Conservation (phyloP, 2,888 invertebrate species). For the Gerosis bhagava region DNA sequence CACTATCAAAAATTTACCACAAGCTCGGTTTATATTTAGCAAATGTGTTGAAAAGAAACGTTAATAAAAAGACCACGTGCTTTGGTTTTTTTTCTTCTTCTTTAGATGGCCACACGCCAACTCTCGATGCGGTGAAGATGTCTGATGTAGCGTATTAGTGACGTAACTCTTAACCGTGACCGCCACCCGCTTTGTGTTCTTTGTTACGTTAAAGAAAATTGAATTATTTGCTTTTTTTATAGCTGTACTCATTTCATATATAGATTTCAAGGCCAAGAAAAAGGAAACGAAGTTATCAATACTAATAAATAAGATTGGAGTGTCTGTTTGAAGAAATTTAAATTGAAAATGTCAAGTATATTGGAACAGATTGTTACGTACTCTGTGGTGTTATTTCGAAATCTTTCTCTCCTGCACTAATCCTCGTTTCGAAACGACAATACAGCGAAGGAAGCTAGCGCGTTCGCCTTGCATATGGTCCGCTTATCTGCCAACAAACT, state of each 20-base stretch:
- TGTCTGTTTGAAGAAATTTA: too few species aligned
- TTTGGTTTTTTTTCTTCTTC: slow-evolving; percentile 13
- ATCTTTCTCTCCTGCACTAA: too few species aligned
- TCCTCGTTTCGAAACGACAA: slow-evolving; percentile 42
- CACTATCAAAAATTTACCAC: too few species aligned
- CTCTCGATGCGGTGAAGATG: slow-evolving; percentile 19
- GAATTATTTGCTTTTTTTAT: slow-evolving; percentile 17
- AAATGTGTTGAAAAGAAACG: slow-evolving; percentile 13
- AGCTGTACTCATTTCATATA: slow-evolving; percentile 5
- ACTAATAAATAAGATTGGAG: too few species aligned
- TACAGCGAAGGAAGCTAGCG: slow-evolving; percentile 27
- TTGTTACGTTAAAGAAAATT: slow-evolving; percentile 18
- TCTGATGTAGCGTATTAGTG: slow-evolving; percentile 22
- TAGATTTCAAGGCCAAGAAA: slow-evolving; percentile 12
- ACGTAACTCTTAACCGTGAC: slow-evolving; percentile 24
- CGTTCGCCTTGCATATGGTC: slow-evolving; percentile 40
- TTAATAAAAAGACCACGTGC: slow-evolving; percentile 17
- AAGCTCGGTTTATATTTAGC: too few species aligned
- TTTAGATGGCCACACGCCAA: slow-evolving; percentile 27
- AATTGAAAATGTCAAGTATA: too few species aligned
- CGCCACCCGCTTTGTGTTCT: slow-evolving; percentile 15
- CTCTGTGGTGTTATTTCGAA: too few species aligned
- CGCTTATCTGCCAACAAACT: slow-evolving; percentile 55
- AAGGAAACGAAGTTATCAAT: too few species aligned
- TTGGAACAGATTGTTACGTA: too few species aligned